Percentiles rank a stretch among this genome's conserved stretches.
These are phyloP conservation scores for Somateria mollissima DNA, from an alignment of 2,797 vertebrate species.

Conservation along the genomic window DNA sequence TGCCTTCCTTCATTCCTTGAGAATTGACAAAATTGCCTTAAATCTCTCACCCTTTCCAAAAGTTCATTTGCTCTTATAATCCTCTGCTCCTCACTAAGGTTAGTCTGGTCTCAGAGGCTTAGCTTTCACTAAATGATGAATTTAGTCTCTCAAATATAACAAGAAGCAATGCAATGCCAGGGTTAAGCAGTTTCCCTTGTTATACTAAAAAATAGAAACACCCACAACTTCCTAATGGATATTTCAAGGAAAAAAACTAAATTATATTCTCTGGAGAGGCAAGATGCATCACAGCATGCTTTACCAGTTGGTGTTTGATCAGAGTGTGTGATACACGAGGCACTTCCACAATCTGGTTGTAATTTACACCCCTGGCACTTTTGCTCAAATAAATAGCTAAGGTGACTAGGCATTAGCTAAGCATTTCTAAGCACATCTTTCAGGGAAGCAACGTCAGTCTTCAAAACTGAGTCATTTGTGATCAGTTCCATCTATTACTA, in stretches of 20 bases:
- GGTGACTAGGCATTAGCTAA: not conserved
- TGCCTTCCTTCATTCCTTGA: not conserved
- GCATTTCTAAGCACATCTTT: not conserved
- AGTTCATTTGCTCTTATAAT: slow-evolving; percentile 21
- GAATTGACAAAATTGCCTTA: not conserved
- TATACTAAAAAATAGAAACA: not conserved
- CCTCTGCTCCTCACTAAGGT: not conserved
- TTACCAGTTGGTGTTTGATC: not conserved
- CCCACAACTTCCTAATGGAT: not conserved
- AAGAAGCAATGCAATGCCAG: not conserved
- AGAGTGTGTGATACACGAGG: not conserved
- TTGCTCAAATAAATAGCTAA: not conserved
- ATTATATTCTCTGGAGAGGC: not conserved
- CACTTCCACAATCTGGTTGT: not conserved
- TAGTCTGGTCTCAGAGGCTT: not conserved
- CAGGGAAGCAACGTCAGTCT: not conserved
- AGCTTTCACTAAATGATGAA: slow-evolving; percentile 1
- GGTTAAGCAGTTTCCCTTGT: not conserved
- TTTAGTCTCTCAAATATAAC: slow-evolving; percentile 10
- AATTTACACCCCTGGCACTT: not conserved
- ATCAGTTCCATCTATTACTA: not conserved
- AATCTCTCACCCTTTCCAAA: not conserved
- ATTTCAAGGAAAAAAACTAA: not conserved
- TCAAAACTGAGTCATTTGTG: not conserved
- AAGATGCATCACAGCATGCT: not conserved